Base-by-base conservation (phyloP, 2,888 invertebrate genomes). In the Rhingia rostrata region DNA sequence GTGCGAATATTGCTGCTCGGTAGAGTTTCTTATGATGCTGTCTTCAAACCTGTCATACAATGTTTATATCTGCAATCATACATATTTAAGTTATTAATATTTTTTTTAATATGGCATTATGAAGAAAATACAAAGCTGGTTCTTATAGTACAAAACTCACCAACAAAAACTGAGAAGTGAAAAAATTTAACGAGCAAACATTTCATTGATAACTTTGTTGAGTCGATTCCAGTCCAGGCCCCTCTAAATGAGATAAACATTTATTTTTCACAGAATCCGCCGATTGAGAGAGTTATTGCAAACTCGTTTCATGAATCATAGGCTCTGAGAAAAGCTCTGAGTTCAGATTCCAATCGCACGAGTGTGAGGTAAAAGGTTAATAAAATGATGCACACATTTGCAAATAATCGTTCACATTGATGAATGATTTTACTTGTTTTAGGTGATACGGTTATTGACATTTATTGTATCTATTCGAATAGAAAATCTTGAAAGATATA, bases 301-400 rank as follows among this genome's bases (percentile, higher is more conserved):
- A 69, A 69, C 69, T 69, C 58, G 69, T 69, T 69, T 69, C 22
- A 37, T 69, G 58, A 69, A 49, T 69, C 58, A 69, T 56, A 37
- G 47, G 5, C 12, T 6, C 22, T 56, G 58, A 43, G 51, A 22
- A 33, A 22, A 47, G 69, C 69, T 49, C 5, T 35, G 35, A 10
- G 43, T 10, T 54, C 22, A 22, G 35, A 10, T n/a, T 22, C 32
- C 35, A 49, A 47, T 39, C 45, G 33, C 7, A 0, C n/a, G 35
- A 58, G 37, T 47, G 39, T 10, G 32, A 43, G 69, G 47, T 49
- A 69, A 58, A 69, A 69, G 58, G 58, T 58, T 69, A 58, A 69
- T 69, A 69, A 49, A 32, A 39, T 47, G 49, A 47, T 12, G 35
- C 35, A 54, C 32, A 67, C 54, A 54, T 58, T 12, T 12, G n/a